Base-by-base conservation (phyloP, 1,140 invertebrate species). In the Drosophila grimshawi region DNA sequence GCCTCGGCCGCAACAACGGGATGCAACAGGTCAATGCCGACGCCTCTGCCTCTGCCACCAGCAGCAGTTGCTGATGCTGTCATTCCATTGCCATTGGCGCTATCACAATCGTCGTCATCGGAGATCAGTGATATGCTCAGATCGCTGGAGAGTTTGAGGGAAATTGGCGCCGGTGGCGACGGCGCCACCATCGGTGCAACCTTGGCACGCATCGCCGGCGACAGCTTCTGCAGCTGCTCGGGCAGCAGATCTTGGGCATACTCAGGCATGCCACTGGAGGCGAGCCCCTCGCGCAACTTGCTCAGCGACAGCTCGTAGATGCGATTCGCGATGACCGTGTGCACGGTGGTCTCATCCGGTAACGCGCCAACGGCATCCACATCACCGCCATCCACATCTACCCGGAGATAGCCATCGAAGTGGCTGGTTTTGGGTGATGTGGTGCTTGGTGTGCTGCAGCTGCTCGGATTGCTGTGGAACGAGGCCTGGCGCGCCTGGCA, bases 111-210 rank as follows among this genome's bases (percentile, higher is more conserved):
- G 37, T 92, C 91, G 43, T 92, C 90, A 60, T 92, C 91, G 76
- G 91, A 92, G 86, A 92, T 92, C 86, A 92, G 67, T 68, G 91
- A 92, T 80, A 92, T 92, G 79, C 90, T 92, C 41, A 92, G 78
- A 64, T 92, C 91, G 61, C 91, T 92, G 4, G 91, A 92, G 19
- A 92, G 70, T 60, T 92, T 92, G 2, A 92, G 62, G 10, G 90
- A 92, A 39, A 92, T 88, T 30, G 90, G 90, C 10, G 85, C 67
- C 0, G 81, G 86, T 1, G 81, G 76, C 8, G 78, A 77, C 0
- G 76, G 66, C 0, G 77, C 68, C 10, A 86, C 85, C 55, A 90
- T 55, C 0, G 85, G 80, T 0, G 86, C 80, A 4, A 89, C 80
- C 49, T 89, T 89, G n/a, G 86, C 80, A 3, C 85, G 80, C 68